phyloP scores from a whole-genome alignment of 2,888 invertebrate species.

The Cantharis nigra region DNA sequence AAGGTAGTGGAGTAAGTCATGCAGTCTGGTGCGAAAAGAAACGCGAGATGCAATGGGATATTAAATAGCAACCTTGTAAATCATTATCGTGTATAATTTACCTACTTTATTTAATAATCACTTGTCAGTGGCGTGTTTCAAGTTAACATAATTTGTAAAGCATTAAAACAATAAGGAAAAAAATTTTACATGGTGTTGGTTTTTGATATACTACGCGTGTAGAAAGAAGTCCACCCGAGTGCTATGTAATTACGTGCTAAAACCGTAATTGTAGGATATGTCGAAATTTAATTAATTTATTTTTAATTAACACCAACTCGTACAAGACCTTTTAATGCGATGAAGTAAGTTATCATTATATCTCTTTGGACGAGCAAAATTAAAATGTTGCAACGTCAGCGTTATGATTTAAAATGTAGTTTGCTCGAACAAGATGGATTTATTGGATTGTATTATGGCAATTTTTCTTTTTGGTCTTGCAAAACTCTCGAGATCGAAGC shows the following conservation, averaged over 20 bases:
- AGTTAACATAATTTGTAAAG: constrained; percentile 20
- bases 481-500: constrained; percentile 36
- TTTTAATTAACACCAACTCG: constrained; percentile 13
- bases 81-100: constrained; percentile 30
- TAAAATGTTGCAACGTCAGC: background rate
- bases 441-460: background rate
- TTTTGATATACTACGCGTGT: background rate
- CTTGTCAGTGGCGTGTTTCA: constrained; percentile 24
- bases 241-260: constrained; percentile 13
- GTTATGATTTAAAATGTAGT: background rate
- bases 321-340: background rate
- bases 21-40: constrained; percentile 23
- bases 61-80: constrained; percentile 26
- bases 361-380: background rate
- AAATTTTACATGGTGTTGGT: background rate
- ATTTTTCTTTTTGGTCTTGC: constrained; percentile 24
- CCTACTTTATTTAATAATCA: constrained; percentile 27
- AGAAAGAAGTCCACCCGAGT: background rate
- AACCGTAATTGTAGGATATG: constrained; percentile 16
- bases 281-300: constrained; percentile 21
- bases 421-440: background rate
- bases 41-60: constrained; percentile 28
- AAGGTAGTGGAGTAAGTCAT: constrained; percentile 24
- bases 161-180: constrained; percentile 20
- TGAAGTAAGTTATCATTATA: background rate